A percentile compares a stretch with the other conserved stretches of the same genome.
These are phyloP conservation scores for Seira sanloemensis DNA, from an alignment of 2,888 invertebrate species.

Conservation along the genomic window DNA sequence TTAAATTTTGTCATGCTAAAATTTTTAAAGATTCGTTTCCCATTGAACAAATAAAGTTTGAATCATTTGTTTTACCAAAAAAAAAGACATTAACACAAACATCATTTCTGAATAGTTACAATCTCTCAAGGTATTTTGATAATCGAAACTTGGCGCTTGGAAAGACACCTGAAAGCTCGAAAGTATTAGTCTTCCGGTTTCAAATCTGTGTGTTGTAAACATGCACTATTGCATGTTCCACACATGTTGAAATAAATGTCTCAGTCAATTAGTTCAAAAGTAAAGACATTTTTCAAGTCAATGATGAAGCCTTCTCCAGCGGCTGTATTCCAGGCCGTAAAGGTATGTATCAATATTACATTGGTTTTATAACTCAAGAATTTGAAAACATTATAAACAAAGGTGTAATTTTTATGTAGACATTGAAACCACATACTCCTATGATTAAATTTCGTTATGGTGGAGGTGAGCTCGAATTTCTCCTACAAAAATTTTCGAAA, in stretches of 20 bases:
- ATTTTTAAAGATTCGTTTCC: too few relatives aligned
- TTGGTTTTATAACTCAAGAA: not conserved
- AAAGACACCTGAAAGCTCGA: too few relatives aligned
- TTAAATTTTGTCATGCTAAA: too few relatives aligned
- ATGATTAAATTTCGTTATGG: slow-evolving; percentile 71
- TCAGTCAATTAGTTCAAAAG: slow-evolving; percentile 60
- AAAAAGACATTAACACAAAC: too few relatives aligned
- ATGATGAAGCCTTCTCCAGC: slow-evolving; percentile 67
- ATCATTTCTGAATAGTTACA: too few relatives aligned
- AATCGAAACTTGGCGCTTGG: too few relatives aligned
- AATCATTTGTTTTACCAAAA: too few relatives aligned
- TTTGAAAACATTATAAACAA: not conserved
- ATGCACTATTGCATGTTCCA: slow-evolving; percentile 17
- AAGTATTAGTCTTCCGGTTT: too few relatives aligned
- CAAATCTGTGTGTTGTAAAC: too few relatives aligned
- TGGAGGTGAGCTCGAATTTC: slow-evolving; percentile 33
- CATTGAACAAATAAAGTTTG: too few relatives aligned
- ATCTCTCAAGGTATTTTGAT: too few relatives aligned
- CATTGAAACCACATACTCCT: slow-evolving; percentile 70
- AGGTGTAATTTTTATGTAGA: slow-evolving; percentile 33
- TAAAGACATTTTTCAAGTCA: slow-evolving; percentile 68
- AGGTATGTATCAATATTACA: slow-evolving; percentile 39
- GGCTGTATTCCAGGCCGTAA: slow-evolving; percentile 63
- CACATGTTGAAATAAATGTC: slow-evolving; percentile 35
- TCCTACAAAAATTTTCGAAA: not conserved